Conservation (phyloP, 92 coral and sea anemone genomes). For the Epizoanthus fatuus region DNA sequence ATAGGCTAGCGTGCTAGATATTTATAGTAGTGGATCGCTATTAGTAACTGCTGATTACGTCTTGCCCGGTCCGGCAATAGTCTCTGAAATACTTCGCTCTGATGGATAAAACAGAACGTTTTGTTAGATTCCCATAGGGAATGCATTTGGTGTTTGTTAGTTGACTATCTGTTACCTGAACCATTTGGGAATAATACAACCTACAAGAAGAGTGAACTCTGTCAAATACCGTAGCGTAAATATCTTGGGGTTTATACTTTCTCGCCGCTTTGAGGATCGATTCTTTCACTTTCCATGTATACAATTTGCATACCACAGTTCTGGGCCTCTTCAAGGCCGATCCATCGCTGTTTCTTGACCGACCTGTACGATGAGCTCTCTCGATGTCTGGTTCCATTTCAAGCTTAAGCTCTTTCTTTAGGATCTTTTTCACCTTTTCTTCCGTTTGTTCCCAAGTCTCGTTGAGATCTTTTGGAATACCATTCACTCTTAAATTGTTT, state of each 20-base stretch:
- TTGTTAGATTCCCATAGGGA: too few species aligned
- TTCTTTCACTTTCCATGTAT: constrained; percentile 3
- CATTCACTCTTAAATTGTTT: background rate
- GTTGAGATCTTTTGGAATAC: constrained; percentile 28
- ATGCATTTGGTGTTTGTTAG: too few species aligned
- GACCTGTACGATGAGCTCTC: constrained; percentile 31
- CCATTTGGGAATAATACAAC: too few species aligned
- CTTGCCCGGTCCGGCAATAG: too few species aligned
- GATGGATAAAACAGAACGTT: too few species aligned
- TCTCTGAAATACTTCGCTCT: too few species aligned
- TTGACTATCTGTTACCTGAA: too few species aligned
- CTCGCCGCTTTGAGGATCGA: constrained; percentile 10
- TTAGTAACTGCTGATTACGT: too few species aligned
- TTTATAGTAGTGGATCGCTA: too few species aligned
- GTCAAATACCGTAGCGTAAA: background rate
- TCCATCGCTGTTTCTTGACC: constrained; percentile 23
- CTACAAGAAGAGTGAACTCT: too few species aligned
- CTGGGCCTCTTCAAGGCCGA: constrained; percentile 11
- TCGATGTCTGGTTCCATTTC: constrained; percentile 20
- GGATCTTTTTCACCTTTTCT: constrained; percentile 14
- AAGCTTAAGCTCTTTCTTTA: constrained; percentile 11
- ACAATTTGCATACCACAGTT: background rate
- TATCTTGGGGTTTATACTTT: constrained; percentile 1
- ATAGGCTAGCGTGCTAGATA: too few species aligned
- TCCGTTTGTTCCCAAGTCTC: constrained; percentile 42